Conservation (phyloP, 2,888 invertebrate species). For the Volucella inanis region DNA sequence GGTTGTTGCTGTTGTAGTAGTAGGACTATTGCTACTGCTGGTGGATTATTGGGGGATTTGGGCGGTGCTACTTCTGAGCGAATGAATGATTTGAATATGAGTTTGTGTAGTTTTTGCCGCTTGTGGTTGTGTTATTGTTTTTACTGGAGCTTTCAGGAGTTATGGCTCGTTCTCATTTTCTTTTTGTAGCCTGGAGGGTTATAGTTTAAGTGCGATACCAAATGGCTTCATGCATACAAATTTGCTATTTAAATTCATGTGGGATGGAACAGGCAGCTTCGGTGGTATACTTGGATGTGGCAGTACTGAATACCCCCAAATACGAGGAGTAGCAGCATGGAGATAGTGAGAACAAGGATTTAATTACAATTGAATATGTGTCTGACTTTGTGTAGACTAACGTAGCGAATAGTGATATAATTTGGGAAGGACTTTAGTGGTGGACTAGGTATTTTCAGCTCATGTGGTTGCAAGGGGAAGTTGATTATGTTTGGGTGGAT, state of each 20-base stretch:
- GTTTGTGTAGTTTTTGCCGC: conserved; percentile 20
- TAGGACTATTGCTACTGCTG: background rate
- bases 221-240: conserved; percentile 57
- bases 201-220: conserved; percentile 50
- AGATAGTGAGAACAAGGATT: conserved; percentile 41
- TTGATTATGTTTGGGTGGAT: too few species aligned
- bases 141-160: conserved; percentile 9
- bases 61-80: conserved; percentile 27
- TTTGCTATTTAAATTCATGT: conserved; percentile 56
- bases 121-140: conserved; percentile 47
- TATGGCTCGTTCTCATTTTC: conserved; percentile 25
- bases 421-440: background rate
- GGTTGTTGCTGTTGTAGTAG: background rate
- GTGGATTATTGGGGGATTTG: background rate
- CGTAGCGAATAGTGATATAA: conserved; percentile 9
- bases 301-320: too few species aligned
- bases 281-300: background rate
- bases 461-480: too few species aligned
- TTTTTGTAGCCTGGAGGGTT: conserved; percentile 39
- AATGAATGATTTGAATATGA: conserved; percentile 62
- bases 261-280: background rate
- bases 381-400: conserved; percentile 23
- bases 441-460: too few species aligned
- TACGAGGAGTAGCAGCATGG: background rate
- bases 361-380: conserved; percentile 58